Percentiles rank a stretch among this genome's conserved stretches.
These are phyloP conservation scores for Apantesis nais DNA, from an alignment of 2,888 invertebrate species.

Conservation along the genomic window DNA sequence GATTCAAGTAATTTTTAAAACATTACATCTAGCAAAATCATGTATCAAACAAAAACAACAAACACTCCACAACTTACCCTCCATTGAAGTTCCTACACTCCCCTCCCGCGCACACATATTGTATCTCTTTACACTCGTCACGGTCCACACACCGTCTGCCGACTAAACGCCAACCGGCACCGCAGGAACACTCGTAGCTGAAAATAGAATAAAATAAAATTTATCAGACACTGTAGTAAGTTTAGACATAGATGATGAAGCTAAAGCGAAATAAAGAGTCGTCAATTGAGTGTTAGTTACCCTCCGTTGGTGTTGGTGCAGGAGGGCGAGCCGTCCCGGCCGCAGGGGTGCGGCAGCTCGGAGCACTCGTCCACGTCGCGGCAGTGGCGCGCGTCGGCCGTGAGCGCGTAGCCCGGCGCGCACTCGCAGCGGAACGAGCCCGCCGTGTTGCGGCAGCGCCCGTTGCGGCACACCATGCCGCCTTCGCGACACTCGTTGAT, in stretches of 20 bases:
- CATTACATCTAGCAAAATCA: not conserved
- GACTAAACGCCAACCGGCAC: conserved; percentile 90
- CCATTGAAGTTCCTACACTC: conserved; percentile 93
- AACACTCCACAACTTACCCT: conserved; percentile 69
- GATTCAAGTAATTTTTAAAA: no score
- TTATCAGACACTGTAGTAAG: no score
- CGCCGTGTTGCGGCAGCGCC: conserved; percentile 91
- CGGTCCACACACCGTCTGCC: conserved; percentile 88
- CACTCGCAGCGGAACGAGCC: conserved; percentile 94
- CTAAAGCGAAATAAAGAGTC: not conserved
- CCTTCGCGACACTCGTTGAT: conserved; percentile 94
- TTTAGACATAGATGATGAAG: not conserved
- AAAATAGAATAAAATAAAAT: not conserved
- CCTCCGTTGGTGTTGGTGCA: conserved; percentile 81
- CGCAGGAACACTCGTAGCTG: conserved; percentile 89
- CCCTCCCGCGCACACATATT: conserved; percentile 92
- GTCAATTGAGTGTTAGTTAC: conserved; percentile 49
- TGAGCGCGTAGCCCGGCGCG: conserved; percentile 90
- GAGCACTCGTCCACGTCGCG: conserved; percentile 92
- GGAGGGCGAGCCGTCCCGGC: conserved; percentile 70
- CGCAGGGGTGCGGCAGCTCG: conserved; percentile 80
- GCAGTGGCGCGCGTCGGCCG: conserved; percentile 91
- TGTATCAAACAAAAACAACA: not conserved
- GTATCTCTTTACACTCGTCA: conserved; percentile 91
- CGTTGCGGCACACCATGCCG: conserved; percentile 94